These are phyloP conservation scores for Hymenopus coronatus DNA, from an alignment of 2,888 invertebrate species.

Conservation along the genomic window DNA sequence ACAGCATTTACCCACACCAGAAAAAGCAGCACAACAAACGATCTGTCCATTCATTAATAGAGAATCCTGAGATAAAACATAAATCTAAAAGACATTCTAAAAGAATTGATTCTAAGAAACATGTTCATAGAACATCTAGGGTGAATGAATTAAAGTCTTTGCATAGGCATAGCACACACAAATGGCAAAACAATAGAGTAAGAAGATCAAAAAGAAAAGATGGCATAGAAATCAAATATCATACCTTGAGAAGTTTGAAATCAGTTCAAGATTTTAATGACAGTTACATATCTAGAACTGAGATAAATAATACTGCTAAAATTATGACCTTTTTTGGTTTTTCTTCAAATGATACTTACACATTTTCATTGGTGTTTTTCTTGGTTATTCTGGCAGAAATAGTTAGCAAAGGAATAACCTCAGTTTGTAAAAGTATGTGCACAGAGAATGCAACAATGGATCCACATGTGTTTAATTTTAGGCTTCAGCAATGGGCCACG, in stretches of 20 bases:
- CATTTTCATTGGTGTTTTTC: neutral
- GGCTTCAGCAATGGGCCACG: neutral
- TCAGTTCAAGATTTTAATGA: neutral
- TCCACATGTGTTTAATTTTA: neutral
- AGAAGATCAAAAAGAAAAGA: neutral
- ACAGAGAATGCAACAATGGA: neutral
- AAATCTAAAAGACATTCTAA: neutral
- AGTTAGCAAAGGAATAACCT: neutral
- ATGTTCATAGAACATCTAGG: neutral
- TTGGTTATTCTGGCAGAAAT: neutral
- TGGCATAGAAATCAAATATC: neutral
- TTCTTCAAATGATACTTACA: neutral
- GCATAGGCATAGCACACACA: neutral
- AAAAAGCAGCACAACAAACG: neutral
- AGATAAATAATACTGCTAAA: neutral
- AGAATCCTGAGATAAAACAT: neutral
- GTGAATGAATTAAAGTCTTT: neutral
- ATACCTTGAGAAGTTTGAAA: neutral
- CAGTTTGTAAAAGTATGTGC: neutral
- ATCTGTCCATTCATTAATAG: neutral
- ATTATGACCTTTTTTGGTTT: neutral
- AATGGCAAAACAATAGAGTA: neutral
- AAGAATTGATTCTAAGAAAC: neutral
- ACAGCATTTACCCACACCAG: neutral
- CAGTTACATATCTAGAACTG: neutral